Base-by-base conservation (phyloP, 2,797 vertebrate species). In the Lophotriccus pileatus region DNA sequence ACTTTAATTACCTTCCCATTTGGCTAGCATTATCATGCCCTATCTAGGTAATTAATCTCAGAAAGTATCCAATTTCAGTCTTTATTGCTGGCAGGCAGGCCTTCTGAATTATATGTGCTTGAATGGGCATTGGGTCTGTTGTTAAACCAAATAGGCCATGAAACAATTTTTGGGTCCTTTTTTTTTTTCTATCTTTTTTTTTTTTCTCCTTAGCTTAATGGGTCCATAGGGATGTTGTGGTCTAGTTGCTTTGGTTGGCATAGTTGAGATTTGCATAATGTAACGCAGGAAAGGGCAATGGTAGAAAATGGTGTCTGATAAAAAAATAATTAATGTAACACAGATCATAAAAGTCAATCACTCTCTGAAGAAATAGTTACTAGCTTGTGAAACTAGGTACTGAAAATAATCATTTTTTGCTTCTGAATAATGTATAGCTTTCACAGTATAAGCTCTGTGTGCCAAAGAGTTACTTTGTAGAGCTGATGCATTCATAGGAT, bases 1-100 rank as follows among this genome's bases (percentile, higher is more conserved):
- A 99, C 99, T 99, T 99, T 99, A 99, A 99, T 99, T 99, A 99
- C 99, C 98, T 99, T 99, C 98, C 99, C 98, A 99, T 99, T 99
- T 99, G 99, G 99, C 99, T 99, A 99, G 99, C 98, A 99, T 99
- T 99, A 99, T 99, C 98, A 98, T 98, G 97, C 98, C 97, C 98
- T 99, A 99, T 99, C 99, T 98, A 98, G 98, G 99, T 99, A 99
- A 99, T 99, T 99, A 99, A 99, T 99, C 99, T 99, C 98, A 97
- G 98, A 96, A 98, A 98, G 99, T 99, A 99, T 99, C 99, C 99
- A 99, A 98, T 99, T 99, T 99, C 99, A 96, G 98, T 97, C 98
- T 99, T 99, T 99, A 99, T 99, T 99, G 98, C 98, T 98, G 98
- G 98, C 98, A 99, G 98, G 98, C 98, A 98, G 98, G 97, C 98